Conservation (phyloP, 2,113 vertebrate species). For the Mola mola region DNA sequence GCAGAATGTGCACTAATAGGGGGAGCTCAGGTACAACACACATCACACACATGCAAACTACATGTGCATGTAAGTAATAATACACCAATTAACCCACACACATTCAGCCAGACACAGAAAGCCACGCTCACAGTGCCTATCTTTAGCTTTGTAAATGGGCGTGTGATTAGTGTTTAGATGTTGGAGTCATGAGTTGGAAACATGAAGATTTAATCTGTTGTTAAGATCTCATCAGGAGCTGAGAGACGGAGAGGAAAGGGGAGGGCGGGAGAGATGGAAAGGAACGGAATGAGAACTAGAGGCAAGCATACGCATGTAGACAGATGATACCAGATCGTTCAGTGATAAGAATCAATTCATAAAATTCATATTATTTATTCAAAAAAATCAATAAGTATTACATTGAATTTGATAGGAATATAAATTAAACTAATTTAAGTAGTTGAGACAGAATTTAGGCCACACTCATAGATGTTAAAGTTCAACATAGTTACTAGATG, state of each 20-base stretch:
- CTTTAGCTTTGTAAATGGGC: constrained; percentile 45
- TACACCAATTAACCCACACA: constrained; percentile 15
- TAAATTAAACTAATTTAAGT: no score
- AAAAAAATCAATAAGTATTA: no score
- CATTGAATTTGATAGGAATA: no score
- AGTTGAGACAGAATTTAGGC: no score
- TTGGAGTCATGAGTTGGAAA: constrained; percentile 45
- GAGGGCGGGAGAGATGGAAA: background rate
- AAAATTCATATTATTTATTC: no score
- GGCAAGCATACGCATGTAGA: background rate
- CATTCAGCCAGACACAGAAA: constrained; percentile 9
- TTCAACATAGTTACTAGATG: no score
- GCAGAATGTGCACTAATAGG: background rate
- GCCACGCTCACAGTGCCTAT: constrained; percentile 29
- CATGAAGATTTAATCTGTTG: constrained; percentile 50
- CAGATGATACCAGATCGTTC: no score
- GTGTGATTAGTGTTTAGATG: constrained; percentile 54
- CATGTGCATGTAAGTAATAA: background rate
- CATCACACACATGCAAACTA: background rate
- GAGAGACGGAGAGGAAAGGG: constrained; percentile 2
- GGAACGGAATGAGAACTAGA: constrained; percentile 4
- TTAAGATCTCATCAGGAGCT: constrained; percentile 54
- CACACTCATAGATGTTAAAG: no score
- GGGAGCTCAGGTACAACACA: no score
- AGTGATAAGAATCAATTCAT: no score